Percentiles rank a stretch among this genome's conserved stretches.
Conservation (phyloP, 2,797 vertebrate genomes). For the Cyprinella venusta region DNA sequence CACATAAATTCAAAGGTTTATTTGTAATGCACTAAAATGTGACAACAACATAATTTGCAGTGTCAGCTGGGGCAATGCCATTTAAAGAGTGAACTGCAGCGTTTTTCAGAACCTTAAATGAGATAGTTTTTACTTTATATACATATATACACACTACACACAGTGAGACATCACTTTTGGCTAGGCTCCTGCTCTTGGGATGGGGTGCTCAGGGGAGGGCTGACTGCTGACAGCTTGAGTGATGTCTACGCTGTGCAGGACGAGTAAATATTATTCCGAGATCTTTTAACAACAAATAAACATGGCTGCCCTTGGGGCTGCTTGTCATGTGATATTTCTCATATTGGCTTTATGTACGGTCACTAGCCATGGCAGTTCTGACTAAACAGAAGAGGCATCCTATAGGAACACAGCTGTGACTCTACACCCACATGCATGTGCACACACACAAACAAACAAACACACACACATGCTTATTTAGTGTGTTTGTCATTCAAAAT, state of each 20-base stretch:
- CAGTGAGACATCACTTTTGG: background rate
- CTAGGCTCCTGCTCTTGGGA: background rate
- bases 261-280: constrained; percentile 72
- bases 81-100: background rate
- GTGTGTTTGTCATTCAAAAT: constrained; percentile 9
- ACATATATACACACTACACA: background rate
- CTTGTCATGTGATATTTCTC: constrained; percentile 66
- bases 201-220: constrained; percentile 1
- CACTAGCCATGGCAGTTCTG: constrained; percentile 39
- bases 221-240: constrained; percentile 42
- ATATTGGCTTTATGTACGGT: constrained; percentile 58
- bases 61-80: background rate
- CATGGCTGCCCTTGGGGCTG: constrained; percentile 60
- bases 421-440: background rate
- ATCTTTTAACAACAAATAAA: constrained; percentile 66
- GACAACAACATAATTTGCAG: background rate
- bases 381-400: constrained; percentile 46
- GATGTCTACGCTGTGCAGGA: constrained; percentile 58
- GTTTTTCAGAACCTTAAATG: background rate
- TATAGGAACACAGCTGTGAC: constrained; percentile 40
- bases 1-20: constrained; percentile 7
- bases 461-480: background rate
- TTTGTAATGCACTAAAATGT: constrained; percentile 7
- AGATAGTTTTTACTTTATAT: background rate
- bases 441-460: background rate